A percentile compares a stretch with the other conserved stretches of the same genome.
phyloP scores from a whole-genome alignment of 2,113 vertebrate genomes.

The human region GRCh38 chr16:87569001-87569500 shows the following conservation, averaged over 20 bases:
- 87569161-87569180: too few relatives aligned
- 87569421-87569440: background rate
- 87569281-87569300: background rate
- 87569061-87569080: background rate
- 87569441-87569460: background rate
- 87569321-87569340: background rate
- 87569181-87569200: background rate
- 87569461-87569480: background rate
- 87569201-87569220: rapidly evolving
- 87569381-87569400: background rate
- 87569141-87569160: background rate
- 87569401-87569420: background rate
- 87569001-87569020: too few relatives aligned
- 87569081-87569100: background rate
- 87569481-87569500: background rate
- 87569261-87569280: rapidly evolving
- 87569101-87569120: rapidly evolving
- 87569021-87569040: background rate
- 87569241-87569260: rapidly evolving
- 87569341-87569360: background rate
- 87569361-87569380: background rate
- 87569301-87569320: background rate
- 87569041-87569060: background rate
- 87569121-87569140: background rate
- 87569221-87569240: rapidly evolving